phyloP scores from a whole-genome alignment of 2,113 vertebrate genomes.

The Corythornis madagascariensis region DNA sequence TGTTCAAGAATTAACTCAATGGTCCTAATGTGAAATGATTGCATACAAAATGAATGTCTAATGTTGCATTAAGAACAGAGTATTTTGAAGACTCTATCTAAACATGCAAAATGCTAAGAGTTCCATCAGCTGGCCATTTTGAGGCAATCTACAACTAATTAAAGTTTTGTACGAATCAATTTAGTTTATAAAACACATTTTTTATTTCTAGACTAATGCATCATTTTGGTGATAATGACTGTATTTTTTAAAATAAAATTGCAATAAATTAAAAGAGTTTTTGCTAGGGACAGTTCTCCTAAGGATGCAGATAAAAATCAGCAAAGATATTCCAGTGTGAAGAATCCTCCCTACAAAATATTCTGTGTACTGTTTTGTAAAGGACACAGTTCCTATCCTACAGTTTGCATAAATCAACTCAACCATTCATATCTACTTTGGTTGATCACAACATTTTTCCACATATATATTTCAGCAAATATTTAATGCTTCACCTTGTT shows the following conservation, averaged over 20 bases:
- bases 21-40: background rate
- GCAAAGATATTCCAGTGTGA: background rate
- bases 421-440: background rate
- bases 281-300: background rate
- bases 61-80: background rate
- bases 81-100: background rate
- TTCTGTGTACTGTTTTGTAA: background rate
- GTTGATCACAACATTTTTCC: background rate
- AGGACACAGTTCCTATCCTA: background rate
- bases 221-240: background rate
- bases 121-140: background rate
- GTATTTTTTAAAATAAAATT: background rate
- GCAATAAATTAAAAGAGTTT: background rate
- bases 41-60: background rate
- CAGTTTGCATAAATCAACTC: background rate
- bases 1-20: background rate
- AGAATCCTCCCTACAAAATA: background rate
- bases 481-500: background rate
- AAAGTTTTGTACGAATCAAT: background rate
- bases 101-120: background rate
- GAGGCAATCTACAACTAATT: background rate
- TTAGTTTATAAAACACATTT: background rate
- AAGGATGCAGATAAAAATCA: background rate
- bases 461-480: background rate
- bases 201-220: background rate